Evolutionary conservation across 1,140 invertebrate species (phyloP).

Genomic region (Choristoneura fumiferana): DNA sequence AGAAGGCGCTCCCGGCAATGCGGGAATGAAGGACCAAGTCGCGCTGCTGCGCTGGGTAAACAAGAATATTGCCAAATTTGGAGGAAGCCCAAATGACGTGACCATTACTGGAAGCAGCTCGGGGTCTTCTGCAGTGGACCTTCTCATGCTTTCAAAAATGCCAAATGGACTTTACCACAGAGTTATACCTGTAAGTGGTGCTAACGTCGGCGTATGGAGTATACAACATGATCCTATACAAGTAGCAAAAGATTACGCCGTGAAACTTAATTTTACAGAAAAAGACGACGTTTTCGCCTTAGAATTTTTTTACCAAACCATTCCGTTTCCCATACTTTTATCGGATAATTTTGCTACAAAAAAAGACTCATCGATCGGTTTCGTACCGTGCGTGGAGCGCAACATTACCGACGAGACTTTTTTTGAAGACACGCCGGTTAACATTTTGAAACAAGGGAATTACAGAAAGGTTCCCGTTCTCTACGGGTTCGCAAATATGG

Average conservation of each 20-base stretch:
- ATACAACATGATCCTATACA: neutral
- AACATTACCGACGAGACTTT: slow-evolving; percentile 27
- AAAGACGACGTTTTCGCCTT: neutral
- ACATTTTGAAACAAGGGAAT: slow-evolving; percentile 18
- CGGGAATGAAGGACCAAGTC: slow-evolving; percentile 28
- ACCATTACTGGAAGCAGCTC: neutral
- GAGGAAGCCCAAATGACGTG: neutral
- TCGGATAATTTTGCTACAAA: neutral
- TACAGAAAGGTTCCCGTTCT: too few species aligned
- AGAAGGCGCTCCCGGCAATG: slow-evolving; percentile 23
- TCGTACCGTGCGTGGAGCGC: slow-evolving; percentile 30
- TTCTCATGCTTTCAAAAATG: too few species aligned
- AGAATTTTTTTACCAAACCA: neutral
- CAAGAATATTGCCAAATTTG: slow-evolving; percentile 22
- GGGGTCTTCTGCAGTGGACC: neutral
- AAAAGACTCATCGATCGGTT: neutral
- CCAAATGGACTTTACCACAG: neutral
- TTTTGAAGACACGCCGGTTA: slow-evolving; percentile 26
- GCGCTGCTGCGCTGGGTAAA: slow-evolving; percentile 16
- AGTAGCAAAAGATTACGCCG: neutral
- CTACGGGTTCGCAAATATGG: too few species aligned
- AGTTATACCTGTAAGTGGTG: neutral
- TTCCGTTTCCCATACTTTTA: neutral
- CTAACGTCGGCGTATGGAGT: neutral
- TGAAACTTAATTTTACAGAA: neutral